phyloP scores from a whole-genome alignment of 2,797 vertebrate species.

The Gastrophryne carolinensis region DNA sequence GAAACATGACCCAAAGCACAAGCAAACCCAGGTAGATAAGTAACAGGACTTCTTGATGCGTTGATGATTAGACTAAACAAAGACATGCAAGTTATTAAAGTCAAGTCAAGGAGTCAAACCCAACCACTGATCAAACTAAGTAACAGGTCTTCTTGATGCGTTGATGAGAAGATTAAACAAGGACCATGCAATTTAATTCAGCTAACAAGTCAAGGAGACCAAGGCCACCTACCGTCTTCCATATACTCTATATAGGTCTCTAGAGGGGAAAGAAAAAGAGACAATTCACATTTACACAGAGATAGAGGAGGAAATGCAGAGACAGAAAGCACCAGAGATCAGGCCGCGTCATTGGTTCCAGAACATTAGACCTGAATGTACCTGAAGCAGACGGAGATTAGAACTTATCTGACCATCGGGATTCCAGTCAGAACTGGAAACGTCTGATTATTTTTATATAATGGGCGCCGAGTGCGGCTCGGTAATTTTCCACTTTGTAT shows the following conservation, averaged over 20 bases:
- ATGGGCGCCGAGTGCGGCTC: background rate
- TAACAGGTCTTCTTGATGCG: too few species aligned
- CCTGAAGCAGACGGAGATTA: background rate
- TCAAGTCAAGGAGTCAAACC: too few species aligned
- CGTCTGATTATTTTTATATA: background rate
- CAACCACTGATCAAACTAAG: too few species aligned
- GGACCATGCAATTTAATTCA: background rate
- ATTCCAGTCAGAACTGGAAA: background rate
- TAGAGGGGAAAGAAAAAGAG: slow-evolving; percentile 63
- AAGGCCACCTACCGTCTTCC: slow-evolving; percentile 85
- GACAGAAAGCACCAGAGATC: slow-evolving; percentile 12
- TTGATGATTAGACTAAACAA: too few species aligned
- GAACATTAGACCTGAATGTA: background rate
- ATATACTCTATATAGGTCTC: slow-evolving; percentile 63
- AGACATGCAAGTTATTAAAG: too few species aligned
- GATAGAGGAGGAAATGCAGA: slow-evolving; percentile 33
- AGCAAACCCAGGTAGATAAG: too few species aligned
- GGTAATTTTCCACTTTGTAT: background rate
- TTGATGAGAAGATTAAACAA: too few species aligned
- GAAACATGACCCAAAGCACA: too few species aligned
- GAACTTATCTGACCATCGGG: background rate
- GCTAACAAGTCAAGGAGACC: background rate
- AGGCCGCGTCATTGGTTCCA: background rate
- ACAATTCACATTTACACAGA: background rate
- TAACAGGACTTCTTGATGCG: too few species aligned